A percentile compares a stretch with the other conserved stretches of the same genome.
phyloP scores from a whole-genome alignment of 2,797 vertebrate species.

The Neostethus bicornis region DNA sequence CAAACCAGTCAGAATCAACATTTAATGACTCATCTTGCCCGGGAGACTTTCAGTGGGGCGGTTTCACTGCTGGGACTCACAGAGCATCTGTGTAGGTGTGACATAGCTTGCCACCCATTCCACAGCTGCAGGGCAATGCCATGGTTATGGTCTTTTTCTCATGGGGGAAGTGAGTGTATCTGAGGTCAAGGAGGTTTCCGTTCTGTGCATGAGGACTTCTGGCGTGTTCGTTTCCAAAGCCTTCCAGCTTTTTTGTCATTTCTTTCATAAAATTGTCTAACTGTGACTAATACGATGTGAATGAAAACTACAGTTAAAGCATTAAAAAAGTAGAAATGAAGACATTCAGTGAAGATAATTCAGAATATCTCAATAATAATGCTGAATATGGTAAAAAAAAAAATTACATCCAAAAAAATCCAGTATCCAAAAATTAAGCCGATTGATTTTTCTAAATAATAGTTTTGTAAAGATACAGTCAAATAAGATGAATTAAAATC shows the following conservation, averaged over 20 bases:
- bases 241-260: conserved; percentile 1
- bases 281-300: not conserved
- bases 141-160: conserved; percentile 52
- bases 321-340: conserved; percentile 1
- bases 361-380: not conserved
- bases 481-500: conserved; percentile 20
- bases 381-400: too few species aligned
- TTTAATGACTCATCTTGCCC: conserved; percentile 44
- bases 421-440: too few species aligned
- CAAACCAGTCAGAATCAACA: conserved; percentile 37
- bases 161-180: conserved; percentile 54
- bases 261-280: not conserved
- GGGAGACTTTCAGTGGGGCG: conserved; percentile 19
- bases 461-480: not conserved
- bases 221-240: conserved; percentile 34
- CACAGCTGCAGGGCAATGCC: conserved; percentile 60
- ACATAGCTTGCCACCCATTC: conserved; percentile 34
- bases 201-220: conserved; percentile 45
- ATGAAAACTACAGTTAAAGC: not conserved
- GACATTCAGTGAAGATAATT: not conserved
- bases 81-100: conserved; percentile 69
- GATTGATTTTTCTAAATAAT: too few species aligned
- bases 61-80: conserved; percentile 29
- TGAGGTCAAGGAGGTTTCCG: conserved; percentile 60
- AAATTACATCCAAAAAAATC: not conserved